These are phyloP conservation scores for Caenorhabditis panamensis DNA, from an alignment of 2,888 invertebrate genomes.

Conservation along the genomic window DNA sequence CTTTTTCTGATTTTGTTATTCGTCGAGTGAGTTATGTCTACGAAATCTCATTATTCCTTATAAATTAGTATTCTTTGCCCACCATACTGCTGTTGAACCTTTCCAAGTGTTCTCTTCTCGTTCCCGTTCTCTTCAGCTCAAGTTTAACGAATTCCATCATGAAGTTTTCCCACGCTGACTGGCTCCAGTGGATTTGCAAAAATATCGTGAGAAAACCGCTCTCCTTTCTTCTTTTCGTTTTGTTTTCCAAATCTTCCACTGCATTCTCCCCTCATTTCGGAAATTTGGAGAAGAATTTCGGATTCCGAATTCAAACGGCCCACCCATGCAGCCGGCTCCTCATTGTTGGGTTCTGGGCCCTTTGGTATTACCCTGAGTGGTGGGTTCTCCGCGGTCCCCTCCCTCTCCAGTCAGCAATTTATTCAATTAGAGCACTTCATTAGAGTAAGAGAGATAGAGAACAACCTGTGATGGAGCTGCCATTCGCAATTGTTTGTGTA, in stretches of 20 bases:
- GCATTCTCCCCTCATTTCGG: constrained; percentile 11
- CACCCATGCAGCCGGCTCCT: neutral
- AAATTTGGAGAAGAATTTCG: neutral
- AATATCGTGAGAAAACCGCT: constrained; percentile 40
- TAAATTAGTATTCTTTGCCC: constrained; percentile 1
- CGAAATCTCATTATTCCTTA: neutral
- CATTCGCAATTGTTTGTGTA: constrained; percentile 37
- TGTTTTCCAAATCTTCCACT: neutral
- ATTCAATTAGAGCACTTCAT: constrained; percentile 39
- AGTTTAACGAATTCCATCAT: constrained; percentile 36
- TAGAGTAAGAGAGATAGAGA: constrained; percentile 18
- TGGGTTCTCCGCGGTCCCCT: neutral
- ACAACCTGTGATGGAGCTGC: constrained; percentile 13
- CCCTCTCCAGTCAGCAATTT: constrained; percentile 21
- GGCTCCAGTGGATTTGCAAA: constrained; percentile 3
- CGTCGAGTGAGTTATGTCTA: too few relatives aligned
- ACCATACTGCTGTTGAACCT: neutral
- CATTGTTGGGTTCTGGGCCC: constrained; percentile 8
- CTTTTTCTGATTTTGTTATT: constrained; percentile 8
- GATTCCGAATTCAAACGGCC: neutral
- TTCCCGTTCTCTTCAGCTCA: constrained; percentile 1
- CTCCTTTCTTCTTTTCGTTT: constrained; percentile 13
- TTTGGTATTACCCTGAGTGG: constrained; percentile 25
- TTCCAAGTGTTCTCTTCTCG: constrained; percentile 1
- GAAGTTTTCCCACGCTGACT: constrained; percentile 2